Conservation (phyloP, 2,797 vertebrate genomes). For the Scyliorhinus canicula region DNA sequence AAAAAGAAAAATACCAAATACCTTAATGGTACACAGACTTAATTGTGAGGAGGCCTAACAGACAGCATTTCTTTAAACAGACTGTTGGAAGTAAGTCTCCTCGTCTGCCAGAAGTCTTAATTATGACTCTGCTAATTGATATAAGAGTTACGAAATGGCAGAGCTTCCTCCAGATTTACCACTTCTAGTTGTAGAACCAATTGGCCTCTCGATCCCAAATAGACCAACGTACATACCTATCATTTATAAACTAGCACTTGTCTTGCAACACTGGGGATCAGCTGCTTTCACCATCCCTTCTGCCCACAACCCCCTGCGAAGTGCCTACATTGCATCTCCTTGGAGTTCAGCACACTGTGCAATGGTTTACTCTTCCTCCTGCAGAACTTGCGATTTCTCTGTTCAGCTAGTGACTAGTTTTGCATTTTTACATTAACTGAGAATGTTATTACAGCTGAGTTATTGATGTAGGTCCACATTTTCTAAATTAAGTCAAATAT, state of each 20-base stretch:
- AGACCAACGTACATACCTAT: not conserved
- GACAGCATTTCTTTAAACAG: not conserved
- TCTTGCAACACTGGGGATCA: not conserved
- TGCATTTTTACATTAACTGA: not conserved
- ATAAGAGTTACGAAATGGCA: not conserved
- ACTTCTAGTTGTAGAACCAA: not conserved
- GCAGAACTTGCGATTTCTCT: not conserved
- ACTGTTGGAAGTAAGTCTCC: not conserved
- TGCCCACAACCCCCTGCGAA: not conserved
- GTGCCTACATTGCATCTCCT: not conserved
- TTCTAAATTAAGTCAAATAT: constrained; percentile 30
- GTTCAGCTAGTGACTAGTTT: not conserved
- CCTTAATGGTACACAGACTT: not conserved
- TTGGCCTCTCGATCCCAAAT: not conserved
- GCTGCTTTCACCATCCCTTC: not conserved
- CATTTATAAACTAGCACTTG: not conserved
- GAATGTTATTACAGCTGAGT: not conserved
- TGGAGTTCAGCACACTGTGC: not conserved
- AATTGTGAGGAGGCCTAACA: not conserved
- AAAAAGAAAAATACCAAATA: constrained; percentile 19
- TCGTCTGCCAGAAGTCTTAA: not conserved
- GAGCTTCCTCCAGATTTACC: not conserved
- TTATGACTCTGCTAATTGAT: not conserved
- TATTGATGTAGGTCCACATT: not conserved
- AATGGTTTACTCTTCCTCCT: not conserved